Evolutionary conservation across 2,888 invertebrate genomes (phyloP), one percentile per base, ranked within the genome.

Genomic region (Eupithecia insigniata): DNA sequence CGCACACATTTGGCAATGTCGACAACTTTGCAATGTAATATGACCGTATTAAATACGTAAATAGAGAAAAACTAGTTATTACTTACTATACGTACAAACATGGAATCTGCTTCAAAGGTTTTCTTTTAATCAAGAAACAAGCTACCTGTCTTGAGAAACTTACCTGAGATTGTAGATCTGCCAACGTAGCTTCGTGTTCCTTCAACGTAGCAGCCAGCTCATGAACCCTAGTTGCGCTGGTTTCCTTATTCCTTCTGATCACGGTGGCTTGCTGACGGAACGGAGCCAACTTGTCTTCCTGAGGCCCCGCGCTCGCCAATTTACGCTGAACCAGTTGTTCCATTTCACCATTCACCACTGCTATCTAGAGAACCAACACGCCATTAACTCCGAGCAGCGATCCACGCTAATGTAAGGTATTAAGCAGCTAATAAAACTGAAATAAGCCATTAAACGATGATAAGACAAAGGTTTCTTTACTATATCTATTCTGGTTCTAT

Each of bases 211-310:
- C 95, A 75, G 96, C 95, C 0, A 96, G 88, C 73, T 97, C 96
- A 76, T 96, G 95, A 34, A 97, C 95, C 72, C 95, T 95, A 76
- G 96, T 96, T 0, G 97, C 96, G 51, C 96, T 95, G 22, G 95
- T 94, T 76, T 97, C 96, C 86, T 98, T 98, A 86, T 97, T 97
- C 72, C 97, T 95, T 16, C 96, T 95, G 65, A 98, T 97, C 32
- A 97, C 96, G 0, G 96, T 95, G 0, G 97, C 97, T 90, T 98
- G 98, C 84, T 98, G 98, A 43, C 98, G 95, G 85, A 98, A 98
- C 61, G 98, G 96, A 1, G 96, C 96, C 76, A 98, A 91, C 86
- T 97, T 97, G 86, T 98, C 97, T 73, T 95, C 95, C 71, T 95
- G 93, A 81, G 96, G 95, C 73, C 96, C 96, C 0, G 95, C 94